Evolutionary conservation across 2,888 invertebrate genomes (phyloP).

Genomic region (Hoplodrina ambigua): DNA sequence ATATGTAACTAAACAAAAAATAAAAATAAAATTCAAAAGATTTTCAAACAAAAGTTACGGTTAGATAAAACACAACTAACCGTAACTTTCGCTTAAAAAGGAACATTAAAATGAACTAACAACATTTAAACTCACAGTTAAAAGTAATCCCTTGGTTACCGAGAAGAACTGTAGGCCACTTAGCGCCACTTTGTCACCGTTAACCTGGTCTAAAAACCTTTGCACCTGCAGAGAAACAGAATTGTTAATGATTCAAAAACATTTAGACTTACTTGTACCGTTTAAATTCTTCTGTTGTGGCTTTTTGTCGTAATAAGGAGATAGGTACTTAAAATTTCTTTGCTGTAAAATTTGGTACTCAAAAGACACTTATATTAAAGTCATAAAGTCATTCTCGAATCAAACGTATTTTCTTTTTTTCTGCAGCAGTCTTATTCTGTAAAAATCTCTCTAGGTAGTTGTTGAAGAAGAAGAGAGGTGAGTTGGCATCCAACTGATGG

Average conservation of each 20-base stretch:
- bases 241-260: background rate
- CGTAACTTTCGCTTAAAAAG: conserved; percentile 1
- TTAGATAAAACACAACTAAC: background rate
- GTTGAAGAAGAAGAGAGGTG: too few species aligned
- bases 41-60: too few species aligned
- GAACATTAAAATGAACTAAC: background rate
- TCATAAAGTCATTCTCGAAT: too few species aligned
- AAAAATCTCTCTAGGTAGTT: too few species aligned
- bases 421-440: too few species aligned
- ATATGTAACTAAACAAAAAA: too few species aligned
- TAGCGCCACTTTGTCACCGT: conserved; percentile 89
- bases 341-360: background rate
- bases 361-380: too few species aligned
- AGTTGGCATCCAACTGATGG: too few species aligned
- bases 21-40: too few species aligned
- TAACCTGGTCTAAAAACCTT: conserved; percentile 92
- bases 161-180: conserved; percentile 91
- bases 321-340: background rate
- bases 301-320: background rate
- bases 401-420: too few species aligned
- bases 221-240: conserved; percentile 85
- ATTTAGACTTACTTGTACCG: background rate
- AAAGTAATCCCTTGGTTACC: conserved; percentile 90
- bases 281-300: background rate
- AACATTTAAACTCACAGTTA: conserved; percentile 84